Conservation (phyloP, 92 coral and sea anemone genomes). For the Muricea muricata region DNA sequence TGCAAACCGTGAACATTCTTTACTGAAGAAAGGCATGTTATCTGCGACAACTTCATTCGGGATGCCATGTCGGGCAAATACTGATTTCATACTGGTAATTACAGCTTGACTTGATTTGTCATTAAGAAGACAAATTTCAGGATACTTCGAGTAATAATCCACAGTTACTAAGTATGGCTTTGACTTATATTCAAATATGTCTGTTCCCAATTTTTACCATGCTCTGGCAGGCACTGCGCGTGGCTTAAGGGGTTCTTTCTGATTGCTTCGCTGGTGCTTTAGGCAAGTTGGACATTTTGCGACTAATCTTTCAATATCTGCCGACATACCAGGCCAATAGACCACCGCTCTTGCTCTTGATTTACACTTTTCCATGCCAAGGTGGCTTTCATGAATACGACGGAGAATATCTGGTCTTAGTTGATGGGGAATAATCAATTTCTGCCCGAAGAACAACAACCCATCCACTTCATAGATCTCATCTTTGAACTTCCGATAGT, state of each 20-base stretch:
- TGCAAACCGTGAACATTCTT: conserved; percentile 66
- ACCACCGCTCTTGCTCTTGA: conserved; percentile 60
- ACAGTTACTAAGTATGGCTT: conserved; percentile 60
- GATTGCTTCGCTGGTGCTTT: conserved; percentile 53
- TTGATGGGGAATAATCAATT: conserved; percentile 58
- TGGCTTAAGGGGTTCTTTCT: conserved; percentile 52
- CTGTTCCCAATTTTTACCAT: conserved; percentile 71
- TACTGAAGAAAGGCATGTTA: conserved; percentile 71
- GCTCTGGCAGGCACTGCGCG: conserved; percentile 57
- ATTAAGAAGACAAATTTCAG: conserved; percentile 53
- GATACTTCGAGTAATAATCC: conserved; percentile 67
- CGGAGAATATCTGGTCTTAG: no score
- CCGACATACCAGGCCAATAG: conserved; percentile 64
- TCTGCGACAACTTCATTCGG: conserved; percentile 73
- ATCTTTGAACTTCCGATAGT: conserved; percentile 59
- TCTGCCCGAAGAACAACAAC: conserved; percentile 60
- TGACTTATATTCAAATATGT: conserved; percentile 61
- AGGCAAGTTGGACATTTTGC: conserved; percentile 47
- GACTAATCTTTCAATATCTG: conserved; percentile 51
- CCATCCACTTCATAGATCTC: conserved; percentile 65
- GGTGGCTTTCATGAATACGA: conserved; percentile 66
- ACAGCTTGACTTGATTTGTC: conserved; percentile 69
- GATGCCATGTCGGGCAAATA: conserved; percentile 69
- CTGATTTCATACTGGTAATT: conserved; percentile 63
- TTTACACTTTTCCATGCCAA: conserved; percentile 71